Evolutionary conservation across 1,140 invertebrate genomes (phyloP), one percentile per base, ranked within the genome.

Genomic region (Nasonia longicornis): DNA sequence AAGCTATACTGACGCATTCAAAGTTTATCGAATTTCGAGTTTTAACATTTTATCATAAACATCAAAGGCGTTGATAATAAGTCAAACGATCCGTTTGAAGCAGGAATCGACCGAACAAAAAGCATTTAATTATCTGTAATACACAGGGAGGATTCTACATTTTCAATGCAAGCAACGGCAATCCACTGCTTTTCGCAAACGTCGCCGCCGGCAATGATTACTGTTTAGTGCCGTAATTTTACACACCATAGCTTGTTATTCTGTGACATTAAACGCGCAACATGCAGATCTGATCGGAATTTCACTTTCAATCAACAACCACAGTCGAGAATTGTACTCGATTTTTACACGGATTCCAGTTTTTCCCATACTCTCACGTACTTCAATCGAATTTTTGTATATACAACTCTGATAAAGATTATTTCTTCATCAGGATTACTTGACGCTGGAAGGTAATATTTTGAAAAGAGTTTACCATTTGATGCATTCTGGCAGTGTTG

Each of bases 401-500:
- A 8, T 42, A 16, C 45, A 48, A 16, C 45, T 48, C 45, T 14
- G 45, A 12, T 16, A 48, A 48, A 48, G 45, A 48, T 35, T 42
- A 42, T 42, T 48, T 48, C 10, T 48, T 48, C 10, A 48, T 14
- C 12, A 12, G 3, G 8, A 48, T 48, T 2, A 3, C 11, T 16
- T 12, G 14, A 48, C 26, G 8, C 20, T 14, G 8, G 3, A 75
- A 26, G 75, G 45, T 63, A 85, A 81, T 84, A 85, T 85, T 86
- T 85, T 86, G 86, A 88, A 88, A 88, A 85, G 84, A 85, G 83
- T 87, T 90, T 91, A 91, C 90, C 90, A 90, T 91, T 89, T 90
- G 90, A 87, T 91, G 90, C 89, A 91, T 91, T 86, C 89, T 89
- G 79, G 90, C 89, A 73, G 90, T 89, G 81, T 90, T 91, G 86